Conservation (phyloP, 2,797 vertebrate genomes). For the Propithecus deckenii region DNA sequence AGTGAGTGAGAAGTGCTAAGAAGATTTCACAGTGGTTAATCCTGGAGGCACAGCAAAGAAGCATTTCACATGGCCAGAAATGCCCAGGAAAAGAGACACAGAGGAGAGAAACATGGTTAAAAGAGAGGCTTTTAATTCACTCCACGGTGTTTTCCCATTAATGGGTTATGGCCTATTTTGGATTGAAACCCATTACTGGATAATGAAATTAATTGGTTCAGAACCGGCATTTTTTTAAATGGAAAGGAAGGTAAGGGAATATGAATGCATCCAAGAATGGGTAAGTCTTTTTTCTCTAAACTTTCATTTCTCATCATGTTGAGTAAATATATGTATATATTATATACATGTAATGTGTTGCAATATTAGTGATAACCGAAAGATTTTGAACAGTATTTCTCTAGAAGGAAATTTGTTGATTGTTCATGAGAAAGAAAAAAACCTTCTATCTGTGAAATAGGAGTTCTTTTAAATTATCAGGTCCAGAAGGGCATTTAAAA, state of each 20-base stretch:
- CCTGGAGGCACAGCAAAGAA: neutral
- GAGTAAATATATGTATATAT: neutral
- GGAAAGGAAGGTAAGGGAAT: neutral
- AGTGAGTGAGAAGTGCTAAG: neutral
- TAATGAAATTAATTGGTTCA: neutral
- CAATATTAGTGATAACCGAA: neutral
- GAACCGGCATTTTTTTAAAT: neutral
- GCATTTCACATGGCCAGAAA: neutral
- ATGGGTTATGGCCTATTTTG: neutral
- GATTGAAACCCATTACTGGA: neutral
- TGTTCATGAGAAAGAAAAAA: neutral
- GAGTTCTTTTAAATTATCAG: neutral
- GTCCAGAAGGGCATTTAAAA: neutral
- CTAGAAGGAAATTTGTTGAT: neutral
- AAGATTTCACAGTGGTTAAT: neutral
- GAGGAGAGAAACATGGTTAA: neutral
- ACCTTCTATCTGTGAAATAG: neutral
- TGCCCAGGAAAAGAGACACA: neutral
- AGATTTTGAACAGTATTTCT: neutral
- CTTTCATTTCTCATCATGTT: neutral
- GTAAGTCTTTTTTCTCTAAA: slow-evolving; percentile 1
- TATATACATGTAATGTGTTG: neutral
- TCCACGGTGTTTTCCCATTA: neutral
- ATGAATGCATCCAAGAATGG: neutral
- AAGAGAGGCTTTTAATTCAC: neutral